Evolutionary conservation across 37 sponge, comb jelly and placozoan genomes (phyloP).

Genomic region (Diacarnus erythraeanus): DNA sequence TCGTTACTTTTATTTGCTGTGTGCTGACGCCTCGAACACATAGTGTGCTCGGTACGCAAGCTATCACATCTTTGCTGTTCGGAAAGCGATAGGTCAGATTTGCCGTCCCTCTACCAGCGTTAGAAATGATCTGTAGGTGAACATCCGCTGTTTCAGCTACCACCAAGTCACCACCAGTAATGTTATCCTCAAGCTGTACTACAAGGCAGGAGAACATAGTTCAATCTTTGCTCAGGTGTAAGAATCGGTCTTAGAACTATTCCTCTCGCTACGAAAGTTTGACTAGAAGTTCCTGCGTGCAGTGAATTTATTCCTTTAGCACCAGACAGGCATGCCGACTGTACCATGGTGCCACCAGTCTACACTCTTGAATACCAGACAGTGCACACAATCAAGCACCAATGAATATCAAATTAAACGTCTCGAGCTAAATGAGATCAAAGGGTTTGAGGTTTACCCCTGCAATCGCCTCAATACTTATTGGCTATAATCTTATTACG

Average conservation of each 20-base stretch:
- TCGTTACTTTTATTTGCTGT: constrained; percentile 35
- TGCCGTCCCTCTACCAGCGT: constrained; percentile 31
- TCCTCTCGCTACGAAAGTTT: background rate
- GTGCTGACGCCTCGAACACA: constrained; percentile 11
- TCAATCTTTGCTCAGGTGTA: background rate
- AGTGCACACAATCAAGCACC: constrained; percentile 18
- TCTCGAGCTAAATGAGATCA: constrained; percentile 12
- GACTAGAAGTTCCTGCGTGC: background rate
- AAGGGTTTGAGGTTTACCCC: background rate
- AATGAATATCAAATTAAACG: constrained; percentile 41
- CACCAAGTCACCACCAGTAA: background rate
- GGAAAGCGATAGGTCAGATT: background rate
- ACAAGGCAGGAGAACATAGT: constrained; percentile 42
- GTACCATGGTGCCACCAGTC: background rate
- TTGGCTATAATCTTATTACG: background rate
- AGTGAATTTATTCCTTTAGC: constrained; percentile 15
- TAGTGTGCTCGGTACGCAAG: constrained; percentile 34
- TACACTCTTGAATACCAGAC: constrained; percentile 1
- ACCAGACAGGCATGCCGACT: background rate
- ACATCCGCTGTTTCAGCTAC: constrained; percentile 15
- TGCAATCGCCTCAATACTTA: background rate
- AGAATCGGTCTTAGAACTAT: background rate
- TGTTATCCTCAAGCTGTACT: background rate
- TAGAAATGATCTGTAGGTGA: constrained; percentile 15
- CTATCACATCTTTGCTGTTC: constrained; percentile 13